Conservation (phyloP, 2,888 invertebrate species). For the Sphecodes monilicornis region DNA sequence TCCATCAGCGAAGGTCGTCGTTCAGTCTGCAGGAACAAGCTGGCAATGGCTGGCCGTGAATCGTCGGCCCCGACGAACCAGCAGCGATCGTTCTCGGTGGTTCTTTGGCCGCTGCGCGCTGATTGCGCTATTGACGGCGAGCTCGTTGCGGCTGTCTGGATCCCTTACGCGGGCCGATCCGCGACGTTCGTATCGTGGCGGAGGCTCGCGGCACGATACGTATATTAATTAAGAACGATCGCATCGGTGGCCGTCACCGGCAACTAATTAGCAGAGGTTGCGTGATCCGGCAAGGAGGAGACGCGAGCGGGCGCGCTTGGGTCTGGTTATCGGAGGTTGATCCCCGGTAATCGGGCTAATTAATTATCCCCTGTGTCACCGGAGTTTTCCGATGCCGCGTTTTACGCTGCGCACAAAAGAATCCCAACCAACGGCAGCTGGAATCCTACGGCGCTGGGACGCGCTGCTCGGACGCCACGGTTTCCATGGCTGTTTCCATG, state of each 20-base stretch:
- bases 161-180: constrained; percentile 25
- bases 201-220: constrained; percentile 56
- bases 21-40: constrained; percentile 11
- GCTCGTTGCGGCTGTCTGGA: constrained; percentile 45
- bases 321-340: constrained; percentile 26
- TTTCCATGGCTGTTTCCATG: constrained; percentile 21
- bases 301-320: constrained; percentile 3
- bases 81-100: constrained; percentile 17
- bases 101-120: constrained; percentile 39
- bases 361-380: constrained; percentile 57
- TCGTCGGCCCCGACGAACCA: constrained; percentile 28
- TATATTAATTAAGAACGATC: constrained; percentile 78
- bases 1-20: constrained; percentile 19
- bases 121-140: constrained; percentile 55
- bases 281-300: constrained; percentile 31
- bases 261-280: constrained; percentile 67
- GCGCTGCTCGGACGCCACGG: background rate
- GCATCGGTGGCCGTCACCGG: constrained; percentile 63
- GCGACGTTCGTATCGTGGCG: constrained; percentile 36
- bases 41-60: constrained; percentile 26
- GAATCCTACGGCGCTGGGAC: constrained; percentile 28
- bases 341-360: constrained; percentile 57
- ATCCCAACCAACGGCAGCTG: background rate
- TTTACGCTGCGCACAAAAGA: constrained; percentile 14
- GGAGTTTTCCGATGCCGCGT: constrained; percentile 43